Percentiles rank a stretch among this genome's conserved stretches.
phyloP scores from a whole-genome alignment of 2,797 vertebrate genomes.

The Danio tinwini region DNA sequence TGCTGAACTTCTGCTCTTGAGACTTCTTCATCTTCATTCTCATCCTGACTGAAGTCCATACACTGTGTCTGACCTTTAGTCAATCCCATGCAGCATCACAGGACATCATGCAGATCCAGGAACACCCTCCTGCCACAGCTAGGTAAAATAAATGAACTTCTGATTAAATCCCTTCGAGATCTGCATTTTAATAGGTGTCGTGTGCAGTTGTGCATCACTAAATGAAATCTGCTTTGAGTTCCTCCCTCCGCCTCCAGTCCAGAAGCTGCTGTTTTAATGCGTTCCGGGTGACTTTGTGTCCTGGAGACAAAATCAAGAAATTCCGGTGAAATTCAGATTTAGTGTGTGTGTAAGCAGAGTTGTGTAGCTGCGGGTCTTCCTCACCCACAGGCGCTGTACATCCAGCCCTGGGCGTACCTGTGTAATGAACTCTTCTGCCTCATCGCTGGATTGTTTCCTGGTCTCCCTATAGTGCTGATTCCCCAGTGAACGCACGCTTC shows the following conservation, averaged over 20 bases:
- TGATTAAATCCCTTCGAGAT: constrained; percentile 9
- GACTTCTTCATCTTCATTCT: no score
- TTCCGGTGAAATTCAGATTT: constrained; percentile 80
- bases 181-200: not conserved
- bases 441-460: constrained; percentile 67
- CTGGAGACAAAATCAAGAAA: constrained; percentile 76
- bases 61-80: no score
- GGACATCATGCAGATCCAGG: no score
- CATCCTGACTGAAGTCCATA: no score
- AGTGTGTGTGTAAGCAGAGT: constrained; percentile 85
- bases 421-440: constrained; percentile 76
- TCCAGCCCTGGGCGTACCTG: constrained; percentile 71
- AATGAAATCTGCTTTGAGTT: constrained; percentile 55
- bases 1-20: no score
- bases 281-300: constrained; percentile 75
- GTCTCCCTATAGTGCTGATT: constrained; percentile 27
- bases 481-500: constrained; percentile 37
- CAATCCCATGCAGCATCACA: no score
- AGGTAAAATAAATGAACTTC: not conserved
- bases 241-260: constrained; percentile 34
- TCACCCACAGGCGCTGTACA: constrained; percentile 73
- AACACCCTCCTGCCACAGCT: not conserved
- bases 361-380: constrained; percentile 73
- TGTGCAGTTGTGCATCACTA: not conserved
- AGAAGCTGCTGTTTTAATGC: constrained; percentile 71